These are phyloP conservation scores for Silurus asotus DNA, from an alignment of 2,113 vertebrate genomes.

Conservation along the genomic window DNA sequence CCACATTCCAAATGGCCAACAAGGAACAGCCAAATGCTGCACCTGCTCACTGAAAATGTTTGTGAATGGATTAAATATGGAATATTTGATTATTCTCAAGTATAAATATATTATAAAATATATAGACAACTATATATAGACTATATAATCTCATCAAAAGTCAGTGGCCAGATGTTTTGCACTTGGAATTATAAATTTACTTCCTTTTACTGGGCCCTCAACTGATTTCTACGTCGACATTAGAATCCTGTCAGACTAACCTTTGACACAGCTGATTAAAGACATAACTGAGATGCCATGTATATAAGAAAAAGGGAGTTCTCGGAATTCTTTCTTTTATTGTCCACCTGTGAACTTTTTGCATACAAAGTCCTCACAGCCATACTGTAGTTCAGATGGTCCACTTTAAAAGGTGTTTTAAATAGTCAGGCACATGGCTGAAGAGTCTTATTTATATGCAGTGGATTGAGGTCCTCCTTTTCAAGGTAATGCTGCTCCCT, in stretches of 20 bases:
- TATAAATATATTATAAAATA: too few species aligned
- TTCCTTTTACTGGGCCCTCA: constrained; percentile 56
- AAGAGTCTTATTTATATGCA: constrained; percentile 38
- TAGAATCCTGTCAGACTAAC: constrained; percentile 51
- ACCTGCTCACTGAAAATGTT: constrained; percentile 18
- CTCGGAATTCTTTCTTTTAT: not conserved
- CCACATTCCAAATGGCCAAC: constrained; percentile 30
- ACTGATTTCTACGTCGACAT: constrained; percentile 47
- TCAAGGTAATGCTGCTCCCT: constrained; percentile 12
- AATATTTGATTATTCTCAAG: too few species aligned
- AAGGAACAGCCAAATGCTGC: constrained; percentile 21
- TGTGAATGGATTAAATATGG: constrained; percentile 11
- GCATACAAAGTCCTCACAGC: constrained; percentile 26
- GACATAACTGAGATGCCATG: constrained; percentile 53
- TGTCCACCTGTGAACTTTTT: constrained; percentile 9
- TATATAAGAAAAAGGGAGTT: constrained; percentile 47
- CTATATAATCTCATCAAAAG: constrained; percentile 45
- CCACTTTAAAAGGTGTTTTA: constrained; percentile 11
- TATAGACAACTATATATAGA: too few species aligned
- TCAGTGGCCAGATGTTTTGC: constrained; percentile 62
- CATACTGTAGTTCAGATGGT: not conserved
- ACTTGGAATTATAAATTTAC: constrained; percentile 71
- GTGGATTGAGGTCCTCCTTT: constrained; percentile 12
- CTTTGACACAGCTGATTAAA: constrained; percentile 52
- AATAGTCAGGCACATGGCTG: not conserved